Evolutionary conservation across 1,140 invertebrate species (phyloP).

Genomic region (Trichonephila clavata): DNA sequence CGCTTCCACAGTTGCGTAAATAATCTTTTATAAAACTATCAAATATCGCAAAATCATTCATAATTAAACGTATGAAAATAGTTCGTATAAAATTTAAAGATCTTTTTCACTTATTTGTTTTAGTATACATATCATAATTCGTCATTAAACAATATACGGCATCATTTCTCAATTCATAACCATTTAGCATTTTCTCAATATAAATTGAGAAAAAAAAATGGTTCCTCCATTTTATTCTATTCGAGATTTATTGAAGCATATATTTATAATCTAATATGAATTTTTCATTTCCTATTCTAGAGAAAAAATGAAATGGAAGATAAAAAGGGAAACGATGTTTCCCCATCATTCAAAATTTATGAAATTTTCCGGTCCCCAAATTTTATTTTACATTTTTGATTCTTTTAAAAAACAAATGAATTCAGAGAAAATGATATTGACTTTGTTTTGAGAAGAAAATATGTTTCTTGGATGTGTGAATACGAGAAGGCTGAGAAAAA

Average conservation of each 20-base stretch:
- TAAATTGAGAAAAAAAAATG: not conserved
- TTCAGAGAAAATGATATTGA: not conserved
- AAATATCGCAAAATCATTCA: no score
- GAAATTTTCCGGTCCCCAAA: conserved; percentile 9
- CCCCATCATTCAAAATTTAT: not conserved
- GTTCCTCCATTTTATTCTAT: not conserved
- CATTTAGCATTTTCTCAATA: not conserved
- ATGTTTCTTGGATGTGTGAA: not conserved
- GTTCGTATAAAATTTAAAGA: no score
- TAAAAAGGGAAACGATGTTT: not conserved
- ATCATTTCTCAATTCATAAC: not conserved
- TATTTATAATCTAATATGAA: conserved; percentile 6
- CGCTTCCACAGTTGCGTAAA: no score
- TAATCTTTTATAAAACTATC: no score
- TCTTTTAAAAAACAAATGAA: conserved; percentile 12
- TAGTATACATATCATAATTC: not conserved
- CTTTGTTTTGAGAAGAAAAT: not conserved
- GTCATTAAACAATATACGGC: not conserved
- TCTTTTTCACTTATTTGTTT: no score
- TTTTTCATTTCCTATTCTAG: not conserved
- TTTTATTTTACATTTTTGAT: not conserved
- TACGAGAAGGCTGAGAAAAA: not conserved
- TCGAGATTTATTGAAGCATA: not conserved
- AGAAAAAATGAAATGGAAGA: not conserved
- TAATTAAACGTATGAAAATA: no score